Base-by-base conservation (phyloP, 2,113 vertebrate species). In the Diglossa brunneiventris region DNA sequence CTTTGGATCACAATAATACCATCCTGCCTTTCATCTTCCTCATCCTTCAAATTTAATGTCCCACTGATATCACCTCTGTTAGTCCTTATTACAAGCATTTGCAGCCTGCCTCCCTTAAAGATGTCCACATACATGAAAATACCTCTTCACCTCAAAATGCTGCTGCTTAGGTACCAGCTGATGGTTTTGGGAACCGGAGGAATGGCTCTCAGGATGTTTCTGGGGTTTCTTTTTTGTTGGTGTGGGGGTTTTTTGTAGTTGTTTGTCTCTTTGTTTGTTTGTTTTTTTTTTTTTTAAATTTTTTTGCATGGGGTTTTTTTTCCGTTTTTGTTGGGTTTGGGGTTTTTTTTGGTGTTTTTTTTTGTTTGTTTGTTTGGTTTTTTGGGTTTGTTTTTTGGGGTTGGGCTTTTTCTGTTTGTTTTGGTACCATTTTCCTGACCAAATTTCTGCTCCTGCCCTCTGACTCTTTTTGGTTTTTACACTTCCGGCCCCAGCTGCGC, bases 21-120 rank as follows among this genome's bases (percentile, higher is more conserved):
- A 35, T 62, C 52, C 69, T 92, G 64, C 58, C 53, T 64, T 94
- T 94, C 17, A 70, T 80, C 55, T 74, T 85, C 78, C 41, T 56
- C 10, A 50, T 68, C 31, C 30, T 94, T 61, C 30, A 27, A 1
- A 28, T 89, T 66, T 12, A 5, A 3, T 47, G 18, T 83, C 74
- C 30, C 17, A 2, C 16, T 72, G 15, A 3, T 11, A 26, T 53
- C 56, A 61, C 33, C 30, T 63, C 11, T n/a, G 4, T n/a, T 56
- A n/a, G 20, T 33, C 55, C 31, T n/a, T 14, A n/a, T 53, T 53
- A 53, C 23, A 78, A 21, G 28, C 31, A 56, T 47, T 72, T 83
- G 26, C 64, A 86, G 41, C 28, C 23, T 67, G 33, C 68, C 58
- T 41, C 15, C 44, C 27, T 26, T 72, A 72, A 63, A 83, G 39